phyloP scores from a whole-genome alignment of 92 coral and sea anemone genomes.

The Parazoanthus darwini region DNA sequence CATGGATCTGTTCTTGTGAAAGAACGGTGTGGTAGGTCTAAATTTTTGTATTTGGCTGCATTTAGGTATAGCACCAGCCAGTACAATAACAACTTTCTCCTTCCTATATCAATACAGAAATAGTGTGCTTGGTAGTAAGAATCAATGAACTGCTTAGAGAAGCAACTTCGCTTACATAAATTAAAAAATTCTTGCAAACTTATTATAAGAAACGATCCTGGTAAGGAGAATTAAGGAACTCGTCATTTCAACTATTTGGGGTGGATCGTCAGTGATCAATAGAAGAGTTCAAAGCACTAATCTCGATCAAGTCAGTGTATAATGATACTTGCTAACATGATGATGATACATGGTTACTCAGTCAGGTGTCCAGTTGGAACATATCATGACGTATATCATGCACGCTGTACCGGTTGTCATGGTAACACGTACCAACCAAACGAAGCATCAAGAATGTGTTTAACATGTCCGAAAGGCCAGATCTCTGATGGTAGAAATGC shows the following conservation, averaged over 20 bases:
- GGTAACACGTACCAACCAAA: slow-evolving; percentile 60
- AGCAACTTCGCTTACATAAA: too few relatives aligned
- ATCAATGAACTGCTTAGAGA: too few relatives aligned
- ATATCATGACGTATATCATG: slow-evolving; percentile 54
- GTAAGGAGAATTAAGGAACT: too few relatives aligned
- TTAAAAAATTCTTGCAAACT: too few relatives aligned
- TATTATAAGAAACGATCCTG: too few relatives aligned
- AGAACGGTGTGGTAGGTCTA: slow-evolving; percentile 28
- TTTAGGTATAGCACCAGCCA: background rate
- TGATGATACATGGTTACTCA: background rate
- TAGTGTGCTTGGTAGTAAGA: too few relatives aligned
- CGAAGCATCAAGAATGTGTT: slow-evolving; percentile 48
- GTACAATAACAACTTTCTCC: too few relatives aligned
- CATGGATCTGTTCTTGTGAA: slow-evolving; percentile 23
- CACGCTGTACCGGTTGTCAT: slow-evolving; percentile 49
- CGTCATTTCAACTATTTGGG: background rate
- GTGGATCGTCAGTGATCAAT: background rate
- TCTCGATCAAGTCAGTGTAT: too few relatives aligned
- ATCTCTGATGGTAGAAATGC: slow-evolving; percentile 49
- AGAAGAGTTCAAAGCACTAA: background rate
- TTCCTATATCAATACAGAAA: too few relatives aligned
- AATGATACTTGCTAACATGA: background rate
- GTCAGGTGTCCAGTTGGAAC: slow-evolving; percentile 52
- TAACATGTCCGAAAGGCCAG: slow-evolving; percentile 53
- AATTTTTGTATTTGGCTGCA: background rate